These are phyloP conservation scores for Chaetura pelagica DNA, from an alignment of 2,113 vertebrate species.

Conservation along the genomic window DNA sequence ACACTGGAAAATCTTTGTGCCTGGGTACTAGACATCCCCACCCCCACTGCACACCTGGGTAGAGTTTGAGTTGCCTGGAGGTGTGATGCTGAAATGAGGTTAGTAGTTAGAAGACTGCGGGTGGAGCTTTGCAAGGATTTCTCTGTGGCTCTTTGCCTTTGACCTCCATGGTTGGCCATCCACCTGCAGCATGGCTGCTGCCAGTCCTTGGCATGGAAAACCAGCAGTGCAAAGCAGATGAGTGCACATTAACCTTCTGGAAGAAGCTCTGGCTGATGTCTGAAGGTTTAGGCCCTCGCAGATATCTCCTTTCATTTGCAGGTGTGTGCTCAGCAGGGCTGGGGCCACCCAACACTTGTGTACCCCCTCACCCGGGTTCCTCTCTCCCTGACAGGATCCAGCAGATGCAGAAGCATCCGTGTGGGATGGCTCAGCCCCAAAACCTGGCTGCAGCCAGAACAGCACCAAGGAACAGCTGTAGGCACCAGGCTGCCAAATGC, in stretches of 20 bases:
- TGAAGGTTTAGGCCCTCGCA: background rate
- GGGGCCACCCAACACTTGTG: accelerated
- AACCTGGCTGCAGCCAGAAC: slow-evolving; percentile 20
- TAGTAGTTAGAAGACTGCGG: background rate
- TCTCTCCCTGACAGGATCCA: background rate
- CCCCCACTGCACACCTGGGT: background rate
- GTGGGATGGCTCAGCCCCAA: background rate
- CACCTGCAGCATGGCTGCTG: background rate
- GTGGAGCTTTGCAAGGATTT: background rate
- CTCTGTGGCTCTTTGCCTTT: background rate
- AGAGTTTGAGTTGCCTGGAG: background rate
- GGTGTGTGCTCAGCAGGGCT: background rate
- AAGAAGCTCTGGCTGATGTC: background rate
- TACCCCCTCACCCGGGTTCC: background rate
- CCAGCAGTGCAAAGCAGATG: background rate
- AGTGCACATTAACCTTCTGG: background rate
- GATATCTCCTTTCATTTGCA: background rate
- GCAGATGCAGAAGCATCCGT: background rate
- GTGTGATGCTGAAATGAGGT: background rate
- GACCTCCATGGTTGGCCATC: accelerated
- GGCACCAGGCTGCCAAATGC: background rate
- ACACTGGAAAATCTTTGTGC: background rate
- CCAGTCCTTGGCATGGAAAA: background rate
- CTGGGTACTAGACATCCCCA: background rate
- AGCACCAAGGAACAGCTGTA: background rate